Percentiles rank a stretch among this genome's conserved stretches.
Conservation (phyloP, 2,113 vertebrate species). For the Takifugu flavidus region DNA sequence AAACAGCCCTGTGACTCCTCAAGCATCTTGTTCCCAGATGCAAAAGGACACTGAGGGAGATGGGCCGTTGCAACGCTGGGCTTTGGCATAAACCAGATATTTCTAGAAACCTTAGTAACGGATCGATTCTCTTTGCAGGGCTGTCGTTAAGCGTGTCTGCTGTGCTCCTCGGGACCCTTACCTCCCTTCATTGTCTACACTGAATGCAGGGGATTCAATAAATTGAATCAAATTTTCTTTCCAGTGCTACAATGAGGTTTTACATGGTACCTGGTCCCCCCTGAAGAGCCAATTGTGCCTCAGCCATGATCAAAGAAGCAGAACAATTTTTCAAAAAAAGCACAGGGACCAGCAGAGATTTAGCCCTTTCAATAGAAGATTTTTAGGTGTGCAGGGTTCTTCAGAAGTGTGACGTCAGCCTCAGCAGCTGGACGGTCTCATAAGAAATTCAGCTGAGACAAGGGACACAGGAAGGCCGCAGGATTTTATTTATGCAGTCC, state of each 20-base stretch:
- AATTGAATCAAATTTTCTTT: slow-evolving; percentile 37
- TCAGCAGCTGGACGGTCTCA: slow-evolving; percentile 55
- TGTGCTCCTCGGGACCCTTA: slow-evolving; percentile 3
- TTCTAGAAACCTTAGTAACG: no score
- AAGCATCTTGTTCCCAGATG: slow-evolving; percentile 60
- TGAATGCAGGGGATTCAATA: slow-evolving; percentile 30
- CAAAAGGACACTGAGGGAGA: slow-evolving; percentile 29
- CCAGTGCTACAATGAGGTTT: slow-evolving; percentile 25
- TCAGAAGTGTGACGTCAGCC: slow-evolving; percentile 43
- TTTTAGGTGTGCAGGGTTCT: slow-evolving; percentile 53
- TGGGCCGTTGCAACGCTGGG: slow-evolving; percentile 19
- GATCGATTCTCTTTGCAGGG: no score
- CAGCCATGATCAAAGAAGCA: slow-evolving; percentile 50
- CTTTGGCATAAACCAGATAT: no score
- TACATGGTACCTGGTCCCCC: slow-evolving; percentile 20
- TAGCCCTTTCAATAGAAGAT: slow-evolving; percentile 46
- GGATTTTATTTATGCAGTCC: slow-evolving; percentile 50
- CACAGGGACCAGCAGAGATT: slow-evolving; percentile 43
- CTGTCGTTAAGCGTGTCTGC: not conserved
- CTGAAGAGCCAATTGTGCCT: slow-evolving; percentile 45
- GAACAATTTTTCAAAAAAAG: slow-evolving; percentile 27
- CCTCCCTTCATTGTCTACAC: slow-evolving; percentile 12
- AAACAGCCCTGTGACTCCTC: slow-evolving; percentile 42
- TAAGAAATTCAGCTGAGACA: slow-evolving; percentile 42
- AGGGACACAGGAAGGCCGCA: slow-evolving; percentile 38